Conservation (phyloP, 2,888 invertebrate species). For the Sphaerophoria taeniata region DNA sequence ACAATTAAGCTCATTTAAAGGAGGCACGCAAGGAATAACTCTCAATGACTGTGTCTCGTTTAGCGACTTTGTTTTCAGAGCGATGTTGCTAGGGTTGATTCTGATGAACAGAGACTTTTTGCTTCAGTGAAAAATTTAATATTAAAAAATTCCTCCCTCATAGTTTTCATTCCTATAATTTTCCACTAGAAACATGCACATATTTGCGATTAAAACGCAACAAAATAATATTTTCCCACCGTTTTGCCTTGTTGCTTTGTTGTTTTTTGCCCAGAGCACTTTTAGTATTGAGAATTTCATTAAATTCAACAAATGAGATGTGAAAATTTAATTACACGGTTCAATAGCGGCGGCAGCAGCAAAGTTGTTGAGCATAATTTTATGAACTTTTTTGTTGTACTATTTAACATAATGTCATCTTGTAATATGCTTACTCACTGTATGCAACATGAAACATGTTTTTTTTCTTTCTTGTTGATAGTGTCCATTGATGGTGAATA, state of each 20-base stretch:
- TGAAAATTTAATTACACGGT: conserved; percentile 74
- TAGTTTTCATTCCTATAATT: conserved; percentile 24
- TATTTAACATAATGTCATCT: conserved; percentile 15
- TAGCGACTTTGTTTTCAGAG: too few relatives aligned
- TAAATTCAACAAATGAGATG: conserved; percentile 73
- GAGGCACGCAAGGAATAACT: too few relatives aligned
- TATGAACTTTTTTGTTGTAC: conserved; percentile 19
- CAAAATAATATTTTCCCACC: conserved; percentile 6
- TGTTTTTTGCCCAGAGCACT: conserved; percentile 16
- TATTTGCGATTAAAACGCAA: conserved; percentile 25
- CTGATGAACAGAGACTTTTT: too few relatives aligned
- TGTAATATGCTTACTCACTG: conserved; percentile 30
- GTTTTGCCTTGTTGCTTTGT: conserved; percentile 51
- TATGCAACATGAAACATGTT: conserved; percentile 48
- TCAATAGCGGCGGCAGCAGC: conserved; percentile 42
- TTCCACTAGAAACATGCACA: conserved; percentile 32
- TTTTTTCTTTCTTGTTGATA: conserved; percentile 38
- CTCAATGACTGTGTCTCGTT: too few relatives aligned
- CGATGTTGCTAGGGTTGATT: too few relatives aligned
- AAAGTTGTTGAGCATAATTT: conserved; percentile 25
- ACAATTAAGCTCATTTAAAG: too few relatives aligned
- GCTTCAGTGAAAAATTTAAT: not conserved
- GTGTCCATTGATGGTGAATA: conserved; percentile 49
- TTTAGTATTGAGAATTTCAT: conserved; percentile 68
- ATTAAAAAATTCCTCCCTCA: conserved; percentile 2